These are phyloP conservation scores for Erinaceus europaeus DNA, from an alignment of 2,113 vertebrate genomes.

Conservation along the genomic window DNA sequence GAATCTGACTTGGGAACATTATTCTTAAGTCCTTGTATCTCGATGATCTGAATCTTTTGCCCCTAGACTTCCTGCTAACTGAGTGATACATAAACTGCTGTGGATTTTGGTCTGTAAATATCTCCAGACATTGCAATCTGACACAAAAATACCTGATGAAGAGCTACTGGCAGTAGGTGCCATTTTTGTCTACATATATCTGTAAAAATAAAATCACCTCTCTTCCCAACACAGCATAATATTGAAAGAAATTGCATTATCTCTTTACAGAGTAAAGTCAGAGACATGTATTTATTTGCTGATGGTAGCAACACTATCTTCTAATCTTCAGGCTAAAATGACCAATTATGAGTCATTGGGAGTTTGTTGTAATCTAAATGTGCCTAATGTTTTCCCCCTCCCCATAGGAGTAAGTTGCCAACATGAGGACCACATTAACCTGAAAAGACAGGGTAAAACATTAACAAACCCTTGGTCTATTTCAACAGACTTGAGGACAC, in stretches of 20 bases:
- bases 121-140: background rate
- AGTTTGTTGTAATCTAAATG: slow-evolving; percentile 40
- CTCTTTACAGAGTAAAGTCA: slow-evolving; percentile 2
- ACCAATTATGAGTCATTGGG: slow-evolving; percentile 47
- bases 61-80: background rate
- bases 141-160: background rate
- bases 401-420: slow-evolving; percentile 28
- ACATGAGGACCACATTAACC: slow-evolving; percentile 23
- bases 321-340: slow-evolving; percentile 45
- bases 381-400: slow-evolving; percentile 45
- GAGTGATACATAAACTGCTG: background rate
- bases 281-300: slow-evolving; percentile 19
- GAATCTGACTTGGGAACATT: background rate
- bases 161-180: background rate
- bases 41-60: background rate
- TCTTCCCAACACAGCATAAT: background rate
- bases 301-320: background rate
- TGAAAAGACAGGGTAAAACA: too few relatives aligned
- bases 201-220: background rate
- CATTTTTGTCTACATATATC: slow-evolving; percentile 16
- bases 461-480: too few relatives aligned
- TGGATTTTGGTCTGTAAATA: background rate
- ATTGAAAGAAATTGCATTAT: background rate
- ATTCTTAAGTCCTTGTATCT: background rate
- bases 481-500: too few relatives aligned